Percentiles rank a stretch among this genome's conserved stretches.
Evolutionary conservation across 2,113 vertebrate genomes (phyloP).

Genomic region (Vulpes lagopus): DNA sequence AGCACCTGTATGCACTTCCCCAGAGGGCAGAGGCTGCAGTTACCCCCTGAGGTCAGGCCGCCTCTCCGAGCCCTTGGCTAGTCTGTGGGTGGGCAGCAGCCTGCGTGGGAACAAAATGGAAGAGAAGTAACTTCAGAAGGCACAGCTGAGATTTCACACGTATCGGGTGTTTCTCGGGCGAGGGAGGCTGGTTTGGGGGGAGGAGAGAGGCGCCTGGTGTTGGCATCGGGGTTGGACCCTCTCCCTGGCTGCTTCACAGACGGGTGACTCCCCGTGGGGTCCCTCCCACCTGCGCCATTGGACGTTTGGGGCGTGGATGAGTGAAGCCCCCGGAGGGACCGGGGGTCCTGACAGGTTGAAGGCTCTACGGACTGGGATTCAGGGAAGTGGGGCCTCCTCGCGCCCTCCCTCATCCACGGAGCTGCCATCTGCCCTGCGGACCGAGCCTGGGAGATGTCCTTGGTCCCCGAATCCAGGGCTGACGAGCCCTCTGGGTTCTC

Average conservation of each 20-base stretch:
- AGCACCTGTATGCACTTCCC: accelerated
- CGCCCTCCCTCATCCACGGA: accelerated
- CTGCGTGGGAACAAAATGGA: background rate
- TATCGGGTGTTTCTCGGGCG: accelerated
- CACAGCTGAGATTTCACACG: background rate
- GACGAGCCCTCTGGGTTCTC: background rate
- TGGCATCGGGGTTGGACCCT: background rate
- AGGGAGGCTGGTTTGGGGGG: background rate
- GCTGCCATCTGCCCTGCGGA: background rate
- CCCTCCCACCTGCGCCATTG: accelerated
- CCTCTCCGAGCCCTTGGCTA: background rate
- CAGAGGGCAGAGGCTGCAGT: too few species aligned
- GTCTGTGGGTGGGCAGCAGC: background rate
- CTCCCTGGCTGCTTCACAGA: background rate
- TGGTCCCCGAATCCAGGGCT: accelerated
- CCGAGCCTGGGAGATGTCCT: background rate
- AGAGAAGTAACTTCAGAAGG: background rate
- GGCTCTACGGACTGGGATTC: accelerated
- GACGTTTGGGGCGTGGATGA: background rate
- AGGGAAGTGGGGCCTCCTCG: background rate
- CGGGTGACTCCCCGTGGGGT: background rate
- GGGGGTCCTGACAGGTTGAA: background rate
- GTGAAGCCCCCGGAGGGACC: background rate
- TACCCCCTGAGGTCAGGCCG: background rate
- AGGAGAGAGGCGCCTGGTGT: accelerated